Base-by-base conservation (phyloP, 2,888 invertebrate genomes). In the Marronus borbonicus region DNA sequence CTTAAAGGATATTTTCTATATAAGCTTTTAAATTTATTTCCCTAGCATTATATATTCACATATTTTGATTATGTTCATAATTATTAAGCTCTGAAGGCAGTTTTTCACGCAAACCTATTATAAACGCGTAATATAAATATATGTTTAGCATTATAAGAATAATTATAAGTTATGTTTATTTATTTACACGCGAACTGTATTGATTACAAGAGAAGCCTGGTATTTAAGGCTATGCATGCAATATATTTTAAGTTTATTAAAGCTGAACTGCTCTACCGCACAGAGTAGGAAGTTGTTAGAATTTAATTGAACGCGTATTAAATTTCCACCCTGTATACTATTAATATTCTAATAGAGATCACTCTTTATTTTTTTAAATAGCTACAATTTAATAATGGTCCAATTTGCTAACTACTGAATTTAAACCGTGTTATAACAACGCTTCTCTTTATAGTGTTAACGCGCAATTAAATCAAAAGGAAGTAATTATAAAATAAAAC, bases 81-180 rank as follows among this genome's bases (percentile, higher is more conserved):
- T 68, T 68, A 68, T 50, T 68, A 68, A 36, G 17, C 49, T 49
- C 24, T 68, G 14, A 49, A 68, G 52, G 49, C 36, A 55, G 58
- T 70, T 70, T 55, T 70, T 36, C 70, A 70, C 70, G 70, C 70
- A 58, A 70, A 50, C 50, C 28, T 55, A 70, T 70, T 36, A 58
- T 66, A 36, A 14, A 49, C 36, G 17, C 55, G 50, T 55, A 70
- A 70, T 70, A 70, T 70, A 70, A 70, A 70, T 70, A 70, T 70
- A 70, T 70, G 70, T 70, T 70, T 70, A 70, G 50, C 70, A 70
- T 70, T 70, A 70, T 70, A 58, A n/a, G 49, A 58, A 36, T 70
- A 70, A 70, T 70, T 70, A 70, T 70, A 70, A 70, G 31, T 58
- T 70, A 50, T 70, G 70, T 70, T 70, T 70, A 70, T 70, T 70